A percentile compares a stretch with the other conserved stretches of the same genome.
phyloP scores from a whole-genome alignment of 2,113 vertebrate genomes.

The Vimba vimba region DNA sequence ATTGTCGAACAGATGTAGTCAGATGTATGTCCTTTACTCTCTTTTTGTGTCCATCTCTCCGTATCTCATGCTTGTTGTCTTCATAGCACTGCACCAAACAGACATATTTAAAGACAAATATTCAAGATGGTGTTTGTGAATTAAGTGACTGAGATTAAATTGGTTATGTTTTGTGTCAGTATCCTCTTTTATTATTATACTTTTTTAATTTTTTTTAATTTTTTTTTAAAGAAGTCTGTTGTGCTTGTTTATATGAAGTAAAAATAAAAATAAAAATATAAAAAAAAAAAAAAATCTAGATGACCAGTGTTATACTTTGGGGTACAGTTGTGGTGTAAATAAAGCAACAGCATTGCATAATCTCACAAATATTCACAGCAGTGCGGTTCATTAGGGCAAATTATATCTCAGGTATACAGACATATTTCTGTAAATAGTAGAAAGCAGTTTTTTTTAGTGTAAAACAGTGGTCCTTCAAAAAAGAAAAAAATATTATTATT shows the following conservation, averaged over 20 bases:
- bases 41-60: too few species aligned
- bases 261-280: too few species aligned
- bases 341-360: too few species aligned
- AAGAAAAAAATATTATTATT: too few species aligned
- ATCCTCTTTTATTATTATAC: neutral
- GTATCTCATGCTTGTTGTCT: neutral
- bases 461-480: too few species aligned
- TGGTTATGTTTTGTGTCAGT: neutral
- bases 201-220: neutral
- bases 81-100: neutral
- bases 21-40: neutral
- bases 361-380: too few species aligned
- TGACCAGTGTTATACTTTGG: neutral
- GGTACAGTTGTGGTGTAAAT: too few species aligned
- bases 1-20: neutral
- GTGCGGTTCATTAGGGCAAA: too few species aligned
- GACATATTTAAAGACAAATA: neutral
- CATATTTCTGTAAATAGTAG: too few species aligned
- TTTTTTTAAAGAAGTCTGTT: neutral
- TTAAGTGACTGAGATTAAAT: neutral
- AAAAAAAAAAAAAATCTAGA: neutral
- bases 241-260: neutral
- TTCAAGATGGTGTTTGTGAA: neutral
- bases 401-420: too few species aligned
- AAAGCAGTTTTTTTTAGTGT: too few species aligned